Conservation (phyloP, 1,140 invertebrate species). For the Adoxophyes honmai region DNA sequence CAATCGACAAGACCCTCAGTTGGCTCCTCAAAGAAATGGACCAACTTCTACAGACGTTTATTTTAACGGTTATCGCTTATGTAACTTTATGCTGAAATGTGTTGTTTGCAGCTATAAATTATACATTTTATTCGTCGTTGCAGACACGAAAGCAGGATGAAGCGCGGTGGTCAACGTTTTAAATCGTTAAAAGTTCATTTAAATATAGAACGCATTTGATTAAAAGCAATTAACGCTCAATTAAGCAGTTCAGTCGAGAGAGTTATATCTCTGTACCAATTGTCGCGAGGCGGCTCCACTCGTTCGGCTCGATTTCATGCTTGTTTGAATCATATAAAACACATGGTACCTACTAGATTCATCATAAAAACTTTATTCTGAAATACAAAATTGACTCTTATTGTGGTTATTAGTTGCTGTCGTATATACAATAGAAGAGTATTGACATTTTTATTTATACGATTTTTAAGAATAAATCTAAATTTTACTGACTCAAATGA, state of each 20-base stretch:
- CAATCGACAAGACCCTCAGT: slow-evolving; percentile 71
- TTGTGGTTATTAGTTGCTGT: too few species aligned
- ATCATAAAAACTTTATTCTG: too few species aligned
- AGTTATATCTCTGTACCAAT: slow-evolving; percentile 54
- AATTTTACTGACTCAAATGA: too few species aligned
- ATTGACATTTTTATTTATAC: too few species aligned
- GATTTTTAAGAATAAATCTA: too few species aligned
- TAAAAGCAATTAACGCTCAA: slow-evolving; percentile 74
- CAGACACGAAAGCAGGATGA: not conserved
- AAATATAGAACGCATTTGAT: slow-evolving; percentile 77
- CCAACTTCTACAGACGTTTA: slow-evolving; percentile 44
- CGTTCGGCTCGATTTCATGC: slow-evolving; percentile 46
- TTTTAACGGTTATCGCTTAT: slow-evolving; percentile 16
- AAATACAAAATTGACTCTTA: too few species aligned
- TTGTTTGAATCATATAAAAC: slow-evolving; percentile 22
- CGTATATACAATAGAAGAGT: too few species aligned
- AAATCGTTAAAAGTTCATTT: slow-evolving; percentile 70
- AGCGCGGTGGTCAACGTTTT: slow-evolving; percentile 11
- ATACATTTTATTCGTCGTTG: not conserved
- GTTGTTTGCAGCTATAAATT: too few species aligned
- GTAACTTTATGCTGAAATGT: not conserved
- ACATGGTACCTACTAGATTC: not conserved
- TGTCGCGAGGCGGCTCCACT: slow-evolving; percentile 51
- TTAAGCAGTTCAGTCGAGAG: slow-evolving; percentile 66
- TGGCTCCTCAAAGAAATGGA: slow-evolving; percentile 63